Conservation (phyloP, 1,140 invertebrate genomes). For the Lanistes nyassanus region DNA sequence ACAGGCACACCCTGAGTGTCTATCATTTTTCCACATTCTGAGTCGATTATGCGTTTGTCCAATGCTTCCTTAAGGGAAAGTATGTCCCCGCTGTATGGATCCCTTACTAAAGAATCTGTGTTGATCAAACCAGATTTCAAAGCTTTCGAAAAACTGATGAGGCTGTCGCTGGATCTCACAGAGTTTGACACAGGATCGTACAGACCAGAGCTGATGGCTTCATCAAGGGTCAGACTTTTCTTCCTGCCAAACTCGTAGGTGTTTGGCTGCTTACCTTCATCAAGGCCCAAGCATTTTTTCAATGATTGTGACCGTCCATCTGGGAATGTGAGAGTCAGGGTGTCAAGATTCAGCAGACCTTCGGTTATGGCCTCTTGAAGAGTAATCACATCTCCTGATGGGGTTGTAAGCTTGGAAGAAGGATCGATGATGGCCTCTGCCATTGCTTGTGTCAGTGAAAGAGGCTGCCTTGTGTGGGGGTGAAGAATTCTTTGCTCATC, state of each 20-base stretch:
- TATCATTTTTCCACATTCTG: slow-evolving; percentile 76
- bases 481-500: slow-evolving; percentile 47
- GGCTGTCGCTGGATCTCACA: slow-evolving; percentile 42
- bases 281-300: slow-evolving; percentile 30
- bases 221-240: slow-evolving; percentile 77
- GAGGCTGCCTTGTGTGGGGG: slow-evolving; percentile 30
- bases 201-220: slow-evolving; percentile 84
- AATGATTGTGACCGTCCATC: slow-evolving; percentile 31
- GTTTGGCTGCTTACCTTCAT: slow-evolving; percentile 22
- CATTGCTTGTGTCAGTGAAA: slow-evolving; percentile 43
- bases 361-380: slow-evolving; percentile 78
- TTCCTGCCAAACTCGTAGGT: slow-evolving; percentile 37
- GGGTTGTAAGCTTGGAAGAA: slow-evolving; percentile 45
- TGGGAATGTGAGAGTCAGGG: slow-evolving; percentile 31
- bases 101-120: slow-evolving; percentile 72
- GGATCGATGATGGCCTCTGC: slow-evolving; percentile 43
- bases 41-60: slow-evolving; percentile 81
- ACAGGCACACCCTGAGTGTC: slow-evolving; percentile 75
- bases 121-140: slow-evolving; percentile 86
- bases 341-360: slow-evolving; percentile 81
- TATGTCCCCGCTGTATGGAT: slow-evolving; percentile 77
- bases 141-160: slow-evolving; percentile 72
- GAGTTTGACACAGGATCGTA: slow-evolving; percentile 78
- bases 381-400: slow-evolving; percentile 67
- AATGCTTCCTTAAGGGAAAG: slow-evolving; percentile 86